phyloP scores from a whole-genome alignment of 2,113 vertebrate species.

The Oreochromis tanganicae region DNA sequence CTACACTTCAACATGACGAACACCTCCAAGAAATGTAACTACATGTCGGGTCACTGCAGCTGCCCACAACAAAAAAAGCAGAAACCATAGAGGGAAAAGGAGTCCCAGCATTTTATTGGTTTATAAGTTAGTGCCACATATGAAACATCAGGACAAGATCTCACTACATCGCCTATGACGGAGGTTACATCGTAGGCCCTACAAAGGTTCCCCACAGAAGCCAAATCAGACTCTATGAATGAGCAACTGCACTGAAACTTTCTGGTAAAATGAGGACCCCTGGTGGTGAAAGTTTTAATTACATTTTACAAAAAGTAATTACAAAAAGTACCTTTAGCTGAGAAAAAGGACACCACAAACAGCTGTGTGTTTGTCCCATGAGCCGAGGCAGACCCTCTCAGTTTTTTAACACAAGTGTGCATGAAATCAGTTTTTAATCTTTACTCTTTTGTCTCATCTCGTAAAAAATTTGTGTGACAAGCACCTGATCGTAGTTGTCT shows the following conservation, averaged over 20 bases:
- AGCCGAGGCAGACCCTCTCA: not conserved
- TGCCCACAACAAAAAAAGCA: too few species aligned
- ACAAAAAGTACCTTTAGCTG: not conserved
- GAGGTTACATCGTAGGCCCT: not conserved
- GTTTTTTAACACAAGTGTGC: accelerated
- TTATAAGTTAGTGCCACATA: not conserved
- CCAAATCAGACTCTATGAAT: not conserved
- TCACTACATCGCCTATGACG: not conserved
- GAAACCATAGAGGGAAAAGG: too few species aligned
- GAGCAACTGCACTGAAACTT: not conserved
- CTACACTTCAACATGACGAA: too few species aligned
- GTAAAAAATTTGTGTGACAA: accelerated
- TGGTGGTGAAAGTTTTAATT: not conserved
- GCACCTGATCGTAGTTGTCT: slow-evolving; percentile 98
- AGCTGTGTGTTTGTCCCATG: not conserved
- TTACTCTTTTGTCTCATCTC: not conserved
- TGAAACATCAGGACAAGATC: accelerated
- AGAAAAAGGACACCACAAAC: not conserved
- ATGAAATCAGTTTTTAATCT: not conserved
- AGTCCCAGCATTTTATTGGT: not conserved
- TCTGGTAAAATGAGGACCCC: not conserved
- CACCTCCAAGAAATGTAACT: too few species aligned
- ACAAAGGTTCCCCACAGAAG: not conserved
- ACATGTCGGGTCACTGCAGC: too few species aligned
- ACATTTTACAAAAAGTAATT: not conserved